A percentile compares a stretch with the other conserved stretches of the same genome.
These are phyloP conservation scores for Arrhamphus sclerolepis DNA, from an alignment of 2,797 vertebrate species.

Conservation along the genomic window DNA sequence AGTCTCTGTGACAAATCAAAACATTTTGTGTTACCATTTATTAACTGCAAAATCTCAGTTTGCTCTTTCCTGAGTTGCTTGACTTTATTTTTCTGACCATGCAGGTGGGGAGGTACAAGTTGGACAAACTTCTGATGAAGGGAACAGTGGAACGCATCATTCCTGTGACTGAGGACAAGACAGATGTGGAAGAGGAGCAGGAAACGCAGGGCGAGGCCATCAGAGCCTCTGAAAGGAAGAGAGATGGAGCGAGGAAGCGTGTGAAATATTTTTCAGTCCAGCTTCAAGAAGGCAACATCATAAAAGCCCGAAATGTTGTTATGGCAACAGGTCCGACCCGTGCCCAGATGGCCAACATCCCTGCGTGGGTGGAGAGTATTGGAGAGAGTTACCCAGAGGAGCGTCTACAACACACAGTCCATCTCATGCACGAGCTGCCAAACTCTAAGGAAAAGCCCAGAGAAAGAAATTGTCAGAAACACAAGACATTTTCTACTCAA, in stretches of 20 bases:
- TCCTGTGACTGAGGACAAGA: constrained; percentile 53
- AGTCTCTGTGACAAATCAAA: too few relatives aligned
- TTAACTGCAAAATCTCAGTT: background rate
- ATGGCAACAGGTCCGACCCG: constrained; percentile 82
- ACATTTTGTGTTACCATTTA: background rate
- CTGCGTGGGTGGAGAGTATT: constrained; percentile 75
- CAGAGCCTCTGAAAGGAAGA: background rate
- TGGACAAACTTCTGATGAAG: constrained; percentile 73
- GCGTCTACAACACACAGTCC: constrained; percentile 78
- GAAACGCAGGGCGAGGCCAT: background rate
- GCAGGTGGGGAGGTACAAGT: constrained; percentile 75
- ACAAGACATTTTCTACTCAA: background rate
- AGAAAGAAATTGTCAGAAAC: constrained; percentile 26
- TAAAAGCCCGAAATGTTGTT: constrained; percentile 71
- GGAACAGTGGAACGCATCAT: constrained; percentile 79
- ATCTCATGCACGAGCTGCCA: constrained; percentile 78
- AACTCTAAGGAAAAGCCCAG: constrained; percentile 22
- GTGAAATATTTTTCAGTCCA: constrained; percentile 74
- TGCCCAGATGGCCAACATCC: constrained; percentile 82
- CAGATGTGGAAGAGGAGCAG: constrained; percentile 13
- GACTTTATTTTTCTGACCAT: constrained; percentile 27
- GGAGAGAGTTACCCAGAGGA: constrained; percentile 79
- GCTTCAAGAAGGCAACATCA: constrained; percentile 64
- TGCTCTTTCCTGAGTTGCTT: constrained; percentile 3
- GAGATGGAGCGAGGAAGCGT: constrained; percentile 17